A percentile compares a stretch with the other conserved stretches of the same genome.
phyloP scores from a whole-genome alignment of 2,797 vertebrate species.

The Cyprinella venusta region DNA sequence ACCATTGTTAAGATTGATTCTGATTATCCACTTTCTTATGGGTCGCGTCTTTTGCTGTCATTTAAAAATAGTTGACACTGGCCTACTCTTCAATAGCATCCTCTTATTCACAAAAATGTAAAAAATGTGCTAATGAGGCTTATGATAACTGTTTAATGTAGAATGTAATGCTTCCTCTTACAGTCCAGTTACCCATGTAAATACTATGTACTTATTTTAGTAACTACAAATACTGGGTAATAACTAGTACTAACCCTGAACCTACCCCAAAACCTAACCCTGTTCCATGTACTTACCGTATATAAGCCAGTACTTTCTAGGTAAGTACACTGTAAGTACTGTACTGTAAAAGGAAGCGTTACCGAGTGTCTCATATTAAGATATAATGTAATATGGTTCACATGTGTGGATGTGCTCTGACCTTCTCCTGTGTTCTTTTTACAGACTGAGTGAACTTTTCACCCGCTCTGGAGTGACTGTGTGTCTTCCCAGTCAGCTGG shows the following conservation, averaged over 20 bases:
- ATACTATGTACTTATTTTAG: no score
- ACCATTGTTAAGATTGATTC: not conserved
- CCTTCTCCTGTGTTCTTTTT: conserved; percentile 5
- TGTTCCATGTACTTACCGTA: no score
- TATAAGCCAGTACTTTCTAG: no score
- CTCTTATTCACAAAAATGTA: not conserved
- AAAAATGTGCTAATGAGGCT: not conserved
- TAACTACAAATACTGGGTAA: no score
- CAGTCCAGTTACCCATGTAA: no score
- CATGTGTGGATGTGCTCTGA: not conserved
- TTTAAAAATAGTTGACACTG: not conserved
- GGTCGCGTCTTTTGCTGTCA: not conserved
- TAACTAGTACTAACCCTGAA: no score
- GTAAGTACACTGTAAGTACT: no score
- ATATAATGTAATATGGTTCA: not conserved
- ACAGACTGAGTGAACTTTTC: conserved; percentile 44
- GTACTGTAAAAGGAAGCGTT: no score
- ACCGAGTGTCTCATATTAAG: conserved; percentile 17
- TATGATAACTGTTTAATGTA: not conserved
- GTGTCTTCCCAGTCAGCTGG: not conserved
- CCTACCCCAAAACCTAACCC: no score
- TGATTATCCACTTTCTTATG: not conserved
- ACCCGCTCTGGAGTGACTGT: conserved; percentile 7
- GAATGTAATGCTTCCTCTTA: no score
- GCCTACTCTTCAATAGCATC: not conserved